phyloP scores from a whole-genome alignment of 2,113 vertebrate genomes.

The Rhineura floridana region DNA sequence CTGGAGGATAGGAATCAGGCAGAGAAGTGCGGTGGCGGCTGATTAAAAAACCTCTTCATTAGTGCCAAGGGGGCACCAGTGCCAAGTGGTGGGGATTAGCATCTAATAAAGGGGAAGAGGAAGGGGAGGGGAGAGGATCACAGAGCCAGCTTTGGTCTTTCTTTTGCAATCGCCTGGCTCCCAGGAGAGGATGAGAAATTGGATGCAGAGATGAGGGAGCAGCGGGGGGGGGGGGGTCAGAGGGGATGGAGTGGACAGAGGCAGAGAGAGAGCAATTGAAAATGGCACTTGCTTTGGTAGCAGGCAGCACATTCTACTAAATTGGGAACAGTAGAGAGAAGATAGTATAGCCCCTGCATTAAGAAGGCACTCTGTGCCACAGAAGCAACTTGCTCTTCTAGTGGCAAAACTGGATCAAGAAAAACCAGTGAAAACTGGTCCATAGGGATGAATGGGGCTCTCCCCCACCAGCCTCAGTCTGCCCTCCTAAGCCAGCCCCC shows the following conservation, averaged over 20 bases:
- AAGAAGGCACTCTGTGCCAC: no score
- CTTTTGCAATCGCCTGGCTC: constrained; percentile 7
- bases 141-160: neutral
- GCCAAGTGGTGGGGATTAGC: constrained; percentile 29
- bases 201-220: constrained; percentile 23
- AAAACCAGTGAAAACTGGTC: no score
- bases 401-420: no score
- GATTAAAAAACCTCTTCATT: constrained; percentile 41
- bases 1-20: neutral
- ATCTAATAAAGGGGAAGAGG: constrained; percentile 23
- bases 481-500: no score
- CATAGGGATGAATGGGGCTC: no score
- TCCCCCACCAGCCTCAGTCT: no score
- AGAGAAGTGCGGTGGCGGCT: neutral
- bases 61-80: constrained; percentile 7
- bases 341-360: no score
- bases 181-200: constrained; percentile 5
- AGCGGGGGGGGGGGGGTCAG: constrained; percentile 24
- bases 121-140: neutral
- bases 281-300: no score
- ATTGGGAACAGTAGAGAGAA: no score
- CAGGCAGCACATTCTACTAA: no score
- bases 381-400: no score
- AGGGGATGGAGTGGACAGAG: neutral
- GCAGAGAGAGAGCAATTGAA: neutral